Base-by-base conservation (phyloP, 2,888 invertebrate genomes). In the Drosophila prolongata region DNA sequence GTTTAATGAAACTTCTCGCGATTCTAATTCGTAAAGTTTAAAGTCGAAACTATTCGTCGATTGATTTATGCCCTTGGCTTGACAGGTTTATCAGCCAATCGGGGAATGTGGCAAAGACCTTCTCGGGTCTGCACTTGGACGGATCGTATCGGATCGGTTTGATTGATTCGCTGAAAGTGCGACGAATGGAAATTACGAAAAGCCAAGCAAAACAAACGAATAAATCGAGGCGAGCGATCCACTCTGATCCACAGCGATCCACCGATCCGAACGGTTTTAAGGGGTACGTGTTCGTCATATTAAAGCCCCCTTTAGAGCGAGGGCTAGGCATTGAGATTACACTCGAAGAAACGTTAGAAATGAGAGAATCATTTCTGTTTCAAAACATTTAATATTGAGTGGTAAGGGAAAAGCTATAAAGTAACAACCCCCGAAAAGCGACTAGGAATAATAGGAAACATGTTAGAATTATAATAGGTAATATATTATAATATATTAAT, bases 21-120 rank as follows among this genome's bases (percentile, higher is more conserved):
- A 52, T 68, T 78, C 75, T 83, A 56, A 75, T 78, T 83, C 78
- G 38, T 65, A 71, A 59, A 69, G 66, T 74, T 85, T 69, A 66
- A 82, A 46, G 54, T n/a, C 35, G 43, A 56, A 72, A 68, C 57
- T 67, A 71, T 58, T 37, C 35, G 9, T 9, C 73, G 64, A 69
- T 74, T 83, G 81, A 84, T 87, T 81, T 87, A 83, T 81, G 79
- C 73, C 68, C 56, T 68, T 74, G 77, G 62, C 64, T 52, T 70
- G 82, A 75, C 82, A 68, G 76, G 67, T 78, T 84, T 83, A 87
- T 87, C 82, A 78, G 64, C 49, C 71, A 60, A 83, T 83, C 82
- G 70, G 49, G 49, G 81, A 74, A 78, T 84, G 84, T 87, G 76
- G 44, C 76, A 78, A 75, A 62, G 52, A 73, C 82, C 82, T 87